Evolutionary conservation across 2,888 invertebrate genomes (phyloP).

Genomic region (Chrysolina oricalcia): DNA sequence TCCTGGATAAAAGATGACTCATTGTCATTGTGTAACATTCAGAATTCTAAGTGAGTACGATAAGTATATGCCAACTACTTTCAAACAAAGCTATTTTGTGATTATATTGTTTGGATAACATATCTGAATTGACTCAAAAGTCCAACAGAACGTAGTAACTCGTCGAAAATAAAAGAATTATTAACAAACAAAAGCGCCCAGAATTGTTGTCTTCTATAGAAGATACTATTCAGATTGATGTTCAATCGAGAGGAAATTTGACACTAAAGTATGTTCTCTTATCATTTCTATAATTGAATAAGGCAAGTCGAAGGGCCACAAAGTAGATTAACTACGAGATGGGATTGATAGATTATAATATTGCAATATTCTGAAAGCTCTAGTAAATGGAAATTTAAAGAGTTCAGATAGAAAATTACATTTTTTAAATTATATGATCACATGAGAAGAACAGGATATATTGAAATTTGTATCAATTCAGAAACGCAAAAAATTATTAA

Average conservation of each 20-base stretch:
- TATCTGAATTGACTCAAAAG: slow-evolving; percentile 1
- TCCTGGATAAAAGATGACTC: not conserved
- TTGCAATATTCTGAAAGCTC: no score
- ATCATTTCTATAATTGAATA: not conserved
- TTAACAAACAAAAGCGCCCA: not conserved
- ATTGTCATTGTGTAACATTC: not conserved
- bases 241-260: not conserved
- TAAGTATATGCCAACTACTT: not conserved
- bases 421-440: no score
- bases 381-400: no score
- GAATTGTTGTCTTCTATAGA: not conserved
- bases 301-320: no score
- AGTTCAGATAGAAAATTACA: no score
- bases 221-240: not conserved
- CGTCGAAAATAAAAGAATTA: not conserved
- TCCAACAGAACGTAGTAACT: not conserved
- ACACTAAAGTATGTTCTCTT: not conserved
- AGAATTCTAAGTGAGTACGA: not conserved
- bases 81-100: not conserved
- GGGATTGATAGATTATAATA: no score
- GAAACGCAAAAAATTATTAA: no score
- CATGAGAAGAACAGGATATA: no score
- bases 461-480: no score
- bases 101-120: not conserved
- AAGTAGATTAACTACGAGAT: no score